phyloP scores from a whole-genome alignment of 1,140 invertebrate genomes.

The Formica selysi region DNA sequence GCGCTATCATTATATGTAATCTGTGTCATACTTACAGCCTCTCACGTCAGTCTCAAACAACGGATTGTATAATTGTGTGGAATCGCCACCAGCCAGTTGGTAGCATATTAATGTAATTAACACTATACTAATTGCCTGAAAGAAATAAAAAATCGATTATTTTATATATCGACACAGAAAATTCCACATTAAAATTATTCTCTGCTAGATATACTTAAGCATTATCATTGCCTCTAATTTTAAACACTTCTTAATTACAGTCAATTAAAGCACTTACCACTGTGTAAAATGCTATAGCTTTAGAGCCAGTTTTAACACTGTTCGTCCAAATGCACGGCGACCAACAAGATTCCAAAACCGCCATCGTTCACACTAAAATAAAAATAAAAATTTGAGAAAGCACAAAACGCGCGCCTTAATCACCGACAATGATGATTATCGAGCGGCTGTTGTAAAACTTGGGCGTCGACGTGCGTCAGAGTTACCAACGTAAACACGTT shows the following conservation, averaged over 20 bases:
- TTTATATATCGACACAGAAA: no score
- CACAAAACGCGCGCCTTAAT: constrained; percentile 21
- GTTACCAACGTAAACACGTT: constrained; percentile 58
- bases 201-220: neutral
- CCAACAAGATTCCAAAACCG: constrained; percentile 93
- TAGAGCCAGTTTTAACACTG: constrained; percentile 91
- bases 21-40: constrained; percentile 88
- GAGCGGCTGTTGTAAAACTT: constrained; percentile 18
- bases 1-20: neutral
- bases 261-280: constrained; percentile 83
- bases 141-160: constrained; percentile 37
- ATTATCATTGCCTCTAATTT: neutral
- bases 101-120: constrained; percentile 91
- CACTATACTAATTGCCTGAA: constrained; percentile 90
- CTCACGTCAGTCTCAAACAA: constrained; percentile 95
- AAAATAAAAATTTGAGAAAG: constrained; percentile 25
- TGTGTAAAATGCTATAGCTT: constrained; percentile 92
- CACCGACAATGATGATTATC: constrained; percentile 47
- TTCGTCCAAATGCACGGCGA: constrained; percentile 95
- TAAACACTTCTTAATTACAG: neutral
- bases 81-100: constrained; percentile 94
- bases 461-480: constrained; percentile 64
- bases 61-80: constrained; percentile 94
- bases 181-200: no score
- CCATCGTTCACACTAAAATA: constrained; percentile 87